Base-by-base conservation (phyloP, 2,797 vertebrate species). In the Anisognathus igniventris region DNA sequence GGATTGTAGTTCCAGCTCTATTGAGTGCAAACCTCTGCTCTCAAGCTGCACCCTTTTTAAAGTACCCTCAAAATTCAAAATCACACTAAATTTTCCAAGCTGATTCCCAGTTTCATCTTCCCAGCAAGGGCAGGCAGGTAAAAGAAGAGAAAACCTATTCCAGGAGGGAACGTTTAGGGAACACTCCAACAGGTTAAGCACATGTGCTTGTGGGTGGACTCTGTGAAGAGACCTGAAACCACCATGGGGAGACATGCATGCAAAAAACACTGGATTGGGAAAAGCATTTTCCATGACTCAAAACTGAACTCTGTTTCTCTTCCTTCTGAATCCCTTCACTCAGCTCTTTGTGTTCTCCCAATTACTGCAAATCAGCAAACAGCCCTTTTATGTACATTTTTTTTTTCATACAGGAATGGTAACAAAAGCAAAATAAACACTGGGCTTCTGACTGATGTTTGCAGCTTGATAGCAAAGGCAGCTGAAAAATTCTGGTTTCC, bases 361-460 rank as follows among this genome's bases (percentile, higher is more conserved):
- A 2, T 35, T 83, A 56, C 81, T 94, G 42, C 30, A 48, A 73
- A 51, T 66, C 90, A 92, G 86, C 75, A 91, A 79, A 86, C 79
- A 79, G 87, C 92, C 79, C 91, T 91, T 95, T 93, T 86, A 92
- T 70, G 73, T 84, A 90, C 62, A 51, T 78, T 92, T 92, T 88
- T 91, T 42, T 91, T 92, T 90, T 75, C 47, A 57, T 67, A 80
- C 25, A 83, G 88, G 81, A 94, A 93, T 75, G 85, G 87, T 44
- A 92, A 86, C 82, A 92, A 93, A 88, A 88, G 79, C 73, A 89
- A 94, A 95, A 81, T 25, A 95, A 95, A 88, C 76, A 73, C 40
- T 56, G 40, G 56, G 79, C 37, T 91, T 93, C 61, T 86, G 85
- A 92, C 47, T 95, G 78, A 47, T 12, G 35, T 79, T 94, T 81